A percentile compares a stretch with the other conserved stretches of the same genome.
Evolutionary conservation across 30 jellyfish, hydroid and myxozoan species (phyloP).

Genomic region (Turritopsis rubra): DNA sequence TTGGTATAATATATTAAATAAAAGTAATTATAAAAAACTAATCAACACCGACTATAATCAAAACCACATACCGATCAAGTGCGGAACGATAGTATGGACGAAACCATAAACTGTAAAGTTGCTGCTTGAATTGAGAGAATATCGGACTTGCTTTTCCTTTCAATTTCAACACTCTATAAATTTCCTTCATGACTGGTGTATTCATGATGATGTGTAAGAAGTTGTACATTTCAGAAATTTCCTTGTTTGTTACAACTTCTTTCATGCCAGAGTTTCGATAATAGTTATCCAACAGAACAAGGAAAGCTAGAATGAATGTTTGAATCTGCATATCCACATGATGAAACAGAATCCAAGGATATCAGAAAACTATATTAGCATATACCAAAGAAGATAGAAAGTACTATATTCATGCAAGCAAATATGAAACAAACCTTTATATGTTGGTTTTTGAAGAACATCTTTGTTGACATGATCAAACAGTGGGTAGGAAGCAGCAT

Average conservation of each 20-base stretch:
- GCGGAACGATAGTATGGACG: constrained; percentile 60
- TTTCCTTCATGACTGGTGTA: constrained; percentile 65
- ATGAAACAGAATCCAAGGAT: too few relatives aligned
- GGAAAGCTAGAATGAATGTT: constrained; percentile 64
- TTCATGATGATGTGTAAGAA: constrained; percentile 46
- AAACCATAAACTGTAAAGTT: constrained; percentile 75
- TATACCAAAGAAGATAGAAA: too few relatives aligned
- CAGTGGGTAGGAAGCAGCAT: constrained; percentile 13
- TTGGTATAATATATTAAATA: too few relatives aligned
- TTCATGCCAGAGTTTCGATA: constrained; percentile 60
- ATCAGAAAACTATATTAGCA: too few relatives aligned
- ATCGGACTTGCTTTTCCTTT: constrained; percentile 37
- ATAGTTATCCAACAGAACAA: constrained; percentile 74
- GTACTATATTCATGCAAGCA: too few relatives aligned
- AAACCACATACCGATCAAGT: constrained; percentile 56
- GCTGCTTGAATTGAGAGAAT: constrained; percentile 39
- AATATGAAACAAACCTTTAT: constrained; percentile 11
- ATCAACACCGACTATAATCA: too few relatives aligned
- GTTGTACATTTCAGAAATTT: constrained; percentile 53
- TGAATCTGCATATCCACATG: too few relatives aligned
- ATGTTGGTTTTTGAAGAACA: constrained; percentile 25
- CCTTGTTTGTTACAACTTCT: constrained; percentile 64
- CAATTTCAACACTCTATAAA: constrained; percentile 39
- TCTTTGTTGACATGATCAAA: constrained; percentile 5
- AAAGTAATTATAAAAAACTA: too few relatives aligned